Conservation (phyloP, 2,888 invertebrate species). For the Cheilosia soror region DNA sequence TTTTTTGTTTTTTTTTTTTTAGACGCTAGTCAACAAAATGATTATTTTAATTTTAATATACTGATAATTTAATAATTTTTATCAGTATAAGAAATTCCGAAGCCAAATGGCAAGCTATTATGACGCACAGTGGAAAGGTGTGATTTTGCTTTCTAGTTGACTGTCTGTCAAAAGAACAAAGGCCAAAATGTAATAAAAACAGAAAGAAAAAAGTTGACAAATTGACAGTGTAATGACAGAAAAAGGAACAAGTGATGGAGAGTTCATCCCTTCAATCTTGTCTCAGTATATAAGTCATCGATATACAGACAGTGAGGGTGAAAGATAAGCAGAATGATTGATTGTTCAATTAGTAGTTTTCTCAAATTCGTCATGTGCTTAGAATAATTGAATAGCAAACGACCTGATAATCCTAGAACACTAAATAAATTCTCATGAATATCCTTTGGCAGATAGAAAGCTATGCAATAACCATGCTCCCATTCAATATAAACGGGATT, state of each 20-base stretch:
- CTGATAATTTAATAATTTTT: too few relatives aligned
- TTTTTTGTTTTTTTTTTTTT: too few relatives aligned
- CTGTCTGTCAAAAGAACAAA: neutral
- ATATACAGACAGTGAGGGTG: neutral
- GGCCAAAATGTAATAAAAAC: neutral
- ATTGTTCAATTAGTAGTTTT: neutral
- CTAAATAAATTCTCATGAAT: too few relatives aligned
- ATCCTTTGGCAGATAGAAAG: too few relatives aligned
- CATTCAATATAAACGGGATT: too few relatives aligned
- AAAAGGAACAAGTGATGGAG: neutral
- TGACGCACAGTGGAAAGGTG: too few relatives aligned
- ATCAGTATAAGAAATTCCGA: too few relatives aligned
- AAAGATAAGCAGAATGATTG: neutral
- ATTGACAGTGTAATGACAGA: conserved; percentile 4
- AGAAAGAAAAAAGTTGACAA: neutral
- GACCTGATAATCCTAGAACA: neutral
- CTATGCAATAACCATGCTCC: too few relatives aligned
- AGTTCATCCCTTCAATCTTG: neutral
- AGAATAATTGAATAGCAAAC: neutral
- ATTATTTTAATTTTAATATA: too few relatives aligned
- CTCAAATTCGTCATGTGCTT: neutral
- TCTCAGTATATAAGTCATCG: neutral
- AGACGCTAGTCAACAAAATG: too few relatives aligned
- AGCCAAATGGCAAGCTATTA: too few relatives aligned
- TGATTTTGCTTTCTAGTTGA: too few relatives aligned